These are phyloP conservation scores for Montipora capricornis DNA, from an alignment of 64 coral and sea anemone species.

Conservation along the genomic window DNA sequence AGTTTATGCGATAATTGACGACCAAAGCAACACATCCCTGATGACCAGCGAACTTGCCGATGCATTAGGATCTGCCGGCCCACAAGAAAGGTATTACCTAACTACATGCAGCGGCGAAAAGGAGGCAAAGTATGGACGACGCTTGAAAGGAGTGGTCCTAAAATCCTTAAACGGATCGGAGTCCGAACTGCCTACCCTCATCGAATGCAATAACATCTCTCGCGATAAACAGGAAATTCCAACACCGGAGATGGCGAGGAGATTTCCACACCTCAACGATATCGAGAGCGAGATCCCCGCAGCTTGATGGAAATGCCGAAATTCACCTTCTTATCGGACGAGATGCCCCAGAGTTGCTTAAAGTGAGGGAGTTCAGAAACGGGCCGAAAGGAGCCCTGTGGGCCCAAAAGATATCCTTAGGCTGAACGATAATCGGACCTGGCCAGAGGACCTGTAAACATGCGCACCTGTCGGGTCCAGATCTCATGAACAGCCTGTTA, in stretches of 20 bases:
- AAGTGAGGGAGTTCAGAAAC: conserved; percentile 35
- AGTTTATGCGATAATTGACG: conserved; percentile 38
- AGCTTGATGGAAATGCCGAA: background rate
- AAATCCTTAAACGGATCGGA: background rate
- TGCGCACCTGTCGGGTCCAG: background rate
- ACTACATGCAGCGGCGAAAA: conserved; percentile 2
- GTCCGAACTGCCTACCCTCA: background rate
- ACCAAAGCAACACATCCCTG: conserved; percentile 44
- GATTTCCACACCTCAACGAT: background rate
- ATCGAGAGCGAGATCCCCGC: conserved; percentile 19
- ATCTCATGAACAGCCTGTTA: conserved; percentile 25
- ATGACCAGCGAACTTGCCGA: conserved; percentile 53
- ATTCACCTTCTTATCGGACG: conserved; percentile 23
- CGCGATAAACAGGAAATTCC: conserved; percentile 10
- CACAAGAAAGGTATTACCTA: conserved; percentile 37
- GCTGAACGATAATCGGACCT: conserved; percentile 40
- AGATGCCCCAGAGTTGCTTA: conserved; percentile 17
- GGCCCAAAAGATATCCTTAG: conserved; percentile 3
- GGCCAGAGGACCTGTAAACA: background rate
- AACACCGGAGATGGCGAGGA: conserved; percentile 39
- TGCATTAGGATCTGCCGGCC: background rate
- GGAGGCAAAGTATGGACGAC: background rate
- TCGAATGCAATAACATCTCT: conserved; percentile 16
- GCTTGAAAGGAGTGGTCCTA: background rate
- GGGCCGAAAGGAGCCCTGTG: background rate